These are phyloP conservation scores for Bubo scandiacus DNA, from an alignment of 2,113 vertebrate species.

Conservation along the genomic window DNA sequence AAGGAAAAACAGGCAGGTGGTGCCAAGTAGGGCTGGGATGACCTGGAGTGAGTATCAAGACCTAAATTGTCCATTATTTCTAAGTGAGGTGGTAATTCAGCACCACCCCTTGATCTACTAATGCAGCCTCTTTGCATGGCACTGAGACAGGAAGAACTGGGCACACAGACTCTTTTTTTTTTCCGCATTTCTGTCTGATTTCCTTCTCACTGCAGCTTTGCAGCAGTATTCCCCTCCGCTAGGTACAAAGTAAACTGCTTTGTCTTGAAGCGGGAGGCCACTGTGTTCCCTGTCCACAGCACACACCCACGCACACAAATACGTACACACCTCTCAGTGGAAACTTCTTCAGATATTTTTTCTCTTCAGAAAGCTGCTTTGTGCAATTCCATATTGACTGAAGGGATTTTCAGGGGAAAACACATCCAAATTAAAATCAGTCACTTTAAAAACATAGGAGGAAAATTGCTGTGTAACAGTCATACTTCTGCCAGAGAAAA, in stretches of 20 bases:
- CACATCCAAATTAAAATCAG: neutral
- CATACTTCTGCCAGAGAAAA: neutral
- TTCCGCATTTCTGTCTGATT: neutral
- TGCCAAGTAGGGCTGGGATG: neutral
- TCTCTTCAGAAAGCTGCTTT: neutral
- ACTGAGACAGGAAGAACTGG: neutral
- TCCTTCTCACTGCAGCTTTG: neutral
- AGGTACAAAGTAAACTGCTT: neutral
- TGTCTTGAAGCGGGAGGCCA: neutral
- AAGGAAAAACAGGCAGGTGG: neutral
- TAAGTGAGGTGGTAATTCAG: neutral
- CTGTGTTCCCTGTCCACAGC: neutral
- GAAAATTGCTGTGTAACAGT: neutral
- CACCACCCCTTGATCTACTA: neutral
- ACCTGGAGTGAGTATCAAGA: neutral
- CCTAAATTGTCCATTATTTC: neutral
- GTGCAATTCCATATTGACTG: neutral
- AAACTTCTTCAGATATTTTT: neutral
- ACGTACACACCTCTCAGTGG: neutral
- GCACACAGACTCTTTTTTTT: neutral
- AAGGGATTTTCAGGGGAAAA: neutral
- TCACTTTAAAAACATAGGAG: neutral
- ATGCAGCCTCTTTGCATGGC: neutral
- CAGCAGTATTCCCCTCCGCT: neutral
- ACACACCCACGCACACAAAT: accelerated